Base-by-base conservation (phyloP, 1,140 invertebrate species). In the Stegodyphus dumicola region DNA sequence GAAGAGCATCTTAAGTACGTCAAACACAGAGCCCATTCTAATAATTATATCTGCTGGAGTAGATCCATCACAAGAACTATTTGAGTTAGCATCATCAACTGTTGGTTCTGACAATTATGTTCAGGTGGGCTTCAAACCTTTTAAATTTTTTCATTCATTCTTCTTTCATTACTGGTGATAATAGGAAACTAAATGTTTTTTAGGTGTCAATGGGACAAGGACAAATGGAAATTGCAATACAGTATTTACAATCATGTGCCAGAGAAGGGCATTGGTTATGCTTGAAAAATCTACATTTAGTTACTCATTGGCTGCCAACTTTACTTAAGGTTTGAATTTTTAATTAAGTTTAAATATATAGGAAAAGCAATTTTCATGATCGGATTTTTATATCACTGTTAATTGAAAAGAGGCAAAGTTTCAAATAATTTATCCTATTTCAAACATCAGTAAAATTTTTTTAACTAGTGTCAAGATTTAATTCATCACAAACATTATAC, bases 261-360 rank as follows among this genome's bases (percentile, higher is more conserved):
- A 90, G 90, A 78, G 91, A 92, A 84, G 95, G 95, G 6, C 90
- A 92, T 17, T 97, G 96, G 95, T 89, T 96, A 6, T 93, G 95
- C 70, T 90, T 98, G 53, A 97, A 97, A 90, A 98, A 98, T 91
- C 91, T 98, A 0, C 97, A 98, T 90, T 91, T 98, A 13, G 94
- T 96, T 13, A 93, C 94, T 0, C 92, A 93, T 53, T 97, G 95
- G 94, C 90, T 98, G 2, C 93, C 94, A 3, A 90, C 92, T 18
- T 90, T 98, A 56, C 94, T 96, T 85, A 93, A 96, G 89, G 91
- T 91, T 33, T 33, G 33, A 33, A 87, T 60, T 60, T 60, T 60
- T 2, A 2, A 60, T 60, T 60, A 60, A n/a, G n/a, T n/a, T n/a
- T n/a, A n/a, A n/a, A 10, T 60, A 33, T 33, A 33, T 33, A 1